phyloP scores from a whole-genome alignment of 1,140 invertebrate species.

The Ladona fulva region DNA sequence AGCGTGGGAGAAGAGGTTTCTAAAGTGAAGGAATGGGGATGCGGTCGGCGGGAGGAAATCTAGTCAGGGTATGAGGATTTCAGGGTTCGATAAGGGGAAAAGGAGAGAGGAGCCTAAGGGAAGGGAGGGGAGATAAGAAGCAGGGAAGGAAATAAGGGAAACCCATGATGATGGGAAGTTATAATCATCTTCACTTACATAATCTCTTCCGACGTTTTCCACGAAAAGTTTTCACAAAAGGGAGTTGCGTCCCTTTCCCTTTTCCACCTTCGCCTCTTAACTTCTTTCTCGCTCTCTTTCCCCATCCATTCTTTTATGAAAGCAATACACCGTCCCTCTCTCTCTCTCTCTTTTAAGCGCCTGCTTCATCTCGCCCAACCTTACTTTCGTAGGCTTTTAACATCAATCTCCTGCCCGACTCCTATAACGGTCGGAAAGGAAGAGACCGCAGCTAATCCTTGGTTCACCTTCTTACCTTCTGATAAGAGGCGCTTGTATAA shows the following conservation, averaged over 20 bases:
- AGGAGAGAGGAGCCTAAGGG: neutral
- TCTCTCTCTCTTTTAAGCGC: neutral
- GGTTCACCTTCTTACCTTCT: no score
- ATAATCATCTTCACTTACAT: conserved; percentile 10
- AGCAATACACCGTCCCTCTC: neutral
- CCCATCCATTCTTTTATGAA: neutral
- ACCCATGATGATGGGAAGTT: neutral
- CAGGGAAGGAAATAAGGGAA: neutral
- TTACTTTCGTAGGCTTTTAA: neutral
- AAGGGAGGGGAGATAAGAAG: conserved; percentile 1
- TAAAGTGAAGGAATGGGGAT: neutral
- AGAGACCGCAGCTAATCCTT: no score
- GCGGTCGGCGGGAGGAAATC: neutral
- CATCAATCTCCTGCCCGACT: neutral
- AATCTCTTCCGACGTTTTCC: conserved; percentile 4
- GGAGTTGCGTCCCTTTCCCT: neutral
- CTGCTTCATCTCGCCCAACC: neutral
- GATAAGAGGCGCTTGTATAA: no score
- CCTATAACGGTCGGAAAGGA: neutral
- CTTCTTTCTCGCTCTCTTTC: neutral
- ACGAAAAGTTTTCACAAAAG: conserved; percentile 7
- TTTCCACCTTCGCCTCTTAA: neutral
- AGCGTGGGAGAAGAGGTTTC: neutral
- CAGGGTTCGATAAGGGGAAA: neutral
- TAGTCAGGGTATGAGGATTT: neutral